phyloP scores from a whole-genome alignment of 1,140 invertebrate species.

The Mamestra configurata region DNA sequence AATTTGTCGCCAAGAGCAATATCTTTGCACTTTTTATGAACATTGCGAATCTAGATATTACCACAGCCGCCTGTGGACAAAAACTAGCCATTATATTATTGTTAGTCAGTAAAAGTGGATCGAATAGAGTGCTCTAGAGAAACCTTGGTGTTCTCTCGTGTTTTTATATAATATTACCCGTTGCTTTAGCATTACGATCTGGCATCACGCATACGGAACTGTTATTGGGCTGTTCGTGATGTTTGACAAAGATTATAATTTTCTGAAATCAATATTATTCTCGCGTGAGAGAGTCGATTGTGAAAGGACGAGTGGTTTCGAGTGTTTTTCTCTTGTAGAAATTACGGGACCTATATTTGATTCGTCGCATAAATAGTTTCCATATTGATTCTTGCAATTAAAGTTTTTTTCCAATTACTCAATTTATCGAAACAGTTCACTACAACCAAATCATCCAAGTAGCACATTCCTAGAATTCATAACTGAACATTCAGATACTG shows the following conservation, averaged over 20 bases:
- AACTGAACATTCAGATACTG: neutral
- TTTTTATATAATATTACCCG: constrained; percentile 48
- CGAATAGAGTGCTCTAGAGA: constrained; percentile 45
- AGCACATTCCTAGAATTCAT: neutral
- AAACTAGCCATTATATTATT: constrained; percentile 48
- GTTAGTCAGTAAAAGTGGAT: constrained; percentile 51
- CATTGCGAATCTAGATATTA: constrained; percentile 44
- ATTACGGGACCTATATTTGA: neutral
- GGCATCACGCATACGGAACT: constrained; percentile 31
- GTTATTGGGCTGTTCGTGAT: constrained; percentile 17
- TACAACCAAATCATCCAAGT: neutral
- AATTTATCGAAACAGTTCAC: neutral
- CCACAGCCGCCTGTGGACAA: constrained; percentile 35
- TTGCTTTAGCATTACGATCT: constrained; percentile 33
- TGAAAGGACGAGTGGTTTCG: neutral
- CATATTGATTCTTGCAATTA: neutral
- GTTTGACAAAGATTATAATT: constrained; percentile 35
- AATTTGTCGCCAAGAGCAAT: constrained; percentile 32
- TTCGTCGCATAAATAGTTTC: neutral
- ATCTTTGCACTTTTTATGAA: constrained; percentile 39
- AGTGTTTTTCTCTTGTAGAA: neutral
- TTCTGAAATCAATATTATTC: constrained; percentile 7
- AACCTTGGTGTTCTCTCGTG: constrained; percentile 47
- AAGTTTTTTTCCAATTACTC: neutral
- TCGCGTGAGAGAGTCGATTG: constrained; percentile 2